These are phyloP conservation scores for Ips typographus DNA, from an alignment of 1,140 invertebrate genomes.

Conservation along the genomic window DNA sequence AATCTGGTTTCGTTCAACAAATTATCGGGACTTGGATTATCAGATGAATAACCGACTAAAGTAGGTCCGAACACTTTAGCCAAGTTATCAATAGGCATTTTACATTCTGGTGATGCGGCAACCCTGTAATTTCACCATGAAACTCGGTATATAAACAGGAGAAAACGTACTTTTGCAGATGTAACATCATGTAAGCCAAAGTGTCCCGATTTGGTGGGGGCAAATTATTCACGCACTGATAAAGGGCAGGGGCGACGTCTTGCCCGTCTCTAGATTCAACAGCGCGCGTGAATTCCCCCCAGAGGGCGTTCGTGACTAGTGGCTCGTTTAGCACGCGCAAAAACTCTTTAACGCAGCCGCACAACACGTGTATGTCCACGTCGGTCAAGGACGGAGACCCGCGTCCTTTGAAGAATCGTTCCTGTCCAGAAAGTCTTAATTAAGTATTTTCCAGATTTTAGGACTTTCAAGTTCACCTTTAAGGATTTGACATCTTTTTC, in stretches of 20 bases:
- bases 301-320: constrained; percentile 72
- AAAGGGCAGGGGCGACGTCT: constrained; percentile 56
- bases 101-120: constrained; percentile 67
- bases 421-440: constrained; percentile 47
- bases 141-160: background rate
- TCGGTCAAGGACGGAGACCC: constrained; percentile 70
- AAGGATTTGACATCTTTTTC: constrained; percentile 82
- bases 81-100: constrained; percentile 78
- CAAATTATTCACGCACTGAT: constrained; percentile 69
- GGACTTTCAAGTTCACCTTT: constrained; percentile 58
- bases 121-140: constrained; percentile 56
- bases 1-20: constrained; percentile 64
- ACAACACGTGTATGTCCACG: constrained; percentile 77
- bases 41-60: constrained; percentile 75
- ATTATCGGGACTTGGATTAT: constrained; percentile 63
- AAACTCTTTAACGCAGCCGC: constrained; percentile 86
- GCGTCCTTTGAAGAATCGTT: constrained; percentile 75
- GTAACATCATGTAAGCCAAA: constrained; percentile 79
- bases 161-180: constrained; percentile 69
- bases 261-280: constrained; percentile 54
- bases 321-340: constrained; percentile 79
- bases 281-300: constrained; percentile 77
- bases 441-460: background rate
- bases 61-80: constrained; percentile 84
- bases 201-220: constrained; percentile 87